Evolutionary conservation across 2,797 vertebrate genomes (phyloP), one percentile per base, ranked within the genome.

Genomic region (Heterohyrax brucei): DNA sequence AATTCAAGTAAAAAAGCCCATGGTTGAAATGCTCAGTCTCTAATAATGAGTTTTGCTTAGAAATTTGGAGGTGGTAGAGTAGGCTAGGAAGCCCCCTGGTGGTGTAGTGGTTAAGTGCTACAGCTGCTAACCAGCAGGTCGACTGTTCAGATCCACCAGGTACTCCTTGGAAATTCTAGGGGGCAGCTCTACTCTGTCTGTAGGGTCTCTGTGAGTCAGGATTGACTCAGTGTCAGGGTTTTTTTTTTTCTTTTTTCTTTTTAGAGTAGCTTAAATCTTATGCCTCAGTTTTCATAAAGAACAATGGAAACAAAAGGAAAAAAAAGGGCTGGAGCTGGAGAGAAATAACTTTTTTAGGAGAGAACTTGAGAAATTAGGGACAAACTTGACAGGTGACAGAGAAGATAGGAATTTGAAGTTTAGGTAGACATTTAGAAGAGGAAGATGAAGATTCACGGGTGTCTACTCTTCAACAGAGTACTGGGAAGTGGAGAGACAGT

Each of bases 341-440:
- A n/a, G 76, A 92, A 87, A 19, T 6, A 76, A 56, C 3, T 70
- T 73, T 56, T 87, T 94, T 22, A 62, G n/a, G 22, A 62, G 39
- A 61, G 79, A 77, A 24, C 7, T 90, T 88, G 50, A 56, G 59
- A 88, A 89, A 91, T 68, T 81, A 78, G 19, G n/a, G 22, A 64
- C 1, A 8, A 26, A 75, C 13, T 90, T 94, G 59, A 86, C 24
- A 89, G 33, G 44, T 94, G 26, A 92, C 28, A 22, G 48, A 61
- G 56, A 77, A 91, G 84, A 78, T 88, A n/a, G 87, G 64, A 10
- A 68, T 68, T 87, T 72, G 48, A 76, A 28, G 19, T 95, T 84
- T 24, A 75, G 62, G 18, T 93, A 70, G 46, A 78, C 13, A 39
- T 77, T 16, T 75, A 0, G 61, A 48, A 62, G 61, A 83, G 16